These are phyloP conservation scores for Eretmocerus hayati DNA, from an alignment of 2,888 invertebrate genomes.

Conservation along the genomic window DNA sequence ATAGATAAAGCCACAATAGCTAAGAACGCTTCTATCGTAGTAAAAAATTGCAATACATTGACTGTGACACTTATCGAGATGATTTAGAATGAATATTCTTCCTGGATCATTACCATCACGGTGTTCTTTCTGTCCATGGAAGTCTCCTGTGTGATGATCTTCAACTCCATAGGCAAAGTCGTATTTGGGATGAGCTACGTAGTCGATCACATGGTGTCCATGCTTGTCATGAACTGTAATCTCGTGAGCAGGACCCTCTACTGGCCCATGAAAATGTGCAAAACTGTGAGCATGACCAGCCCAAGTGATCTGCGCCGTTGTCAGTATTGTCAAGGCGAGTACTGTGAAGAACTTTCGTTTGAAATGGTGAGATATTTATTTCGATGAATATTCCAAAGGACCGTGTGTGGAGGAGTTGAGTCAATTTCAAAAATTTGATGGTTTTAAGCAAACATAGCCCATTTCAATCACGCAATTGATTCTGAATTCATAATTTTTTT, in stretches of 20 bases:
- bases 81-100: too few relatives aligned
- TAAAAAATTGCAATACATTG: too few relatives aligned
- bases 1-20: too few relatives aligned
- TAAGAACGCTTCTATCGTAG: too few relatives aligned
- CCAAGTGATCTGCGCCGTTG: conserved; percentile 29
- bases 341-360: conserved; percentile 29
- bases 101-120: conserved; percentile 42
- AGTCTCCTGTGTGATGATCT: conserved; percentile 41
- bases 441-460: too few relatives aligned
- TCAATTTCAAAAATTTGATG: too few relatives aligned
- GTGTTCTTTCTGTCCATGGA: conserved; percentile 43
- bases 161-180: conserved; percentile 38
- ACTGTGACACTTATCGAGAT: too few relatives aligned
- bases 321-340: conserved; percentile 29
- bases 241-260: conserved; percentile 37
- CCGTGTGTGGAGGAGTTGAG: too few relatives aligned
- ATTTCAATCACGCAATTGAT: too few relatives aligned
- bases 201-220: conserved; percentile 35
- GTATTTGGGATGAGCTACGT: conserved; percentile 38
- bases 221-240: conserved; percentile 35
- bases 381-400: too few relatives aligned
- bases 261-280: conserved; percentile 41
- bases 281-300: conserved; percentile 44
- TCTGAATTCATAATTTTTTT: too few relatives aligned
- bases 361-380: too few relatives aligned